Conservation (phyloP, 2,113 vertebrate genomes). For the Petaurus breviceps region DNA sequence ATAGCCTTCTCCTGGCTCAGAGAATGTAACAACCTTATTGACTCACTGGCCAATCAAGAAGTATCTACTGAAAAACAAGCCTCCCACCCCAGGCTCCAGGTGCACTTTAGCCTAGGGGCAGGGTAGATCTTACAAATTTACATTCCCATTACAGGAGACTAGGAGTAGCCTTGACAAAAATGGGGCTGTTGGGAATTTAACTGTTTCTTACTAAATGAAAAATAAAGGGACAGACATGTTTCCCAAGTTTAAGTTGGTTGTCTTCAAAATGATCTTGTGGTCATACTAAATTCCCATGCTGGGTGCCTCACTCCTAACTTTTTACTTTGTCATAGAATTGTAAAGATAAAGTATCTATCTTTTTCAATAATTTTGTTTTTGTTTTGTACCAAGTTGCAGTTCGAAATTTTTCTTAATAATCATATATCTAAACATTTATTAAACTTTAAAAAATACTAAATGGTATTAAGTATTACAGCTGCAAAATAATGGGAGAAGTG, state of each 20-base stretch:
- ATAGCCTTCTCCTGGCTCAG: too few relatives aligned
- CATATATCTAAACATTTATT: constrained; percentile 21
- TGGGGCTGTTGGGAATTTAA: background rate
- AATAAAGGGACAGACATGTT: background rate
- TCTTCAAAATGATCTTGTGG: constrained; percentile 24
- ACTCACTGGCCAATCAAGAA: too few relatives aligned
- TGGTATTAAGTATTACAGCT: background rate
- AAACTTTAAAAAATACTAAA: background rate
- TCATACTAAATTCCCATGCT: constrained; percentile 36
- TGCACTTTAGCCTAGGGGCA: too few relatives aligned
- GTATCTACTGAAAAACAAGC: too few relatives aligned
- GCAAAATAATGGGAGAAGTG: constrained; percentile 18
- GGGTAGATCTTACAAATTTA: too few relatives aligned
- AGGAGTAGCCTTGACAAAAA: background rate
- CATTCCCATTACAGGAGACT: too few relatives aligned
- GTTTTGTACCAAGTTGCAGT: constrained; percentile 10
- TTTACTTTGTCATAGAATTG: constrained; percentile 24
- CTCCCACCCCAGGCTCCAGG: too few relatives aligned
- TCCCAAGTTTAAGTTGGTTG: constrained; percentile 16
- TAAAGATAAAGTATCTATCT: constrained; percentile 21
- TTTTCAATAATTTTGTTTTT: constrained; percentile 28
- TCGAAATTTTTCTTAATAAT: constrained; percentile 53
- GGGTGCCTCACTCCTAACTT: background rate
- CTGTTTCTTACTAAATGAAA: background rate
- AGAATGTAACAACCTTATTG: too few relatives aligned